Evolutionary conservation across 2,797 vertebrate species (phyloP).

Genomic region (Pyrocephalus nanus): DNA sequence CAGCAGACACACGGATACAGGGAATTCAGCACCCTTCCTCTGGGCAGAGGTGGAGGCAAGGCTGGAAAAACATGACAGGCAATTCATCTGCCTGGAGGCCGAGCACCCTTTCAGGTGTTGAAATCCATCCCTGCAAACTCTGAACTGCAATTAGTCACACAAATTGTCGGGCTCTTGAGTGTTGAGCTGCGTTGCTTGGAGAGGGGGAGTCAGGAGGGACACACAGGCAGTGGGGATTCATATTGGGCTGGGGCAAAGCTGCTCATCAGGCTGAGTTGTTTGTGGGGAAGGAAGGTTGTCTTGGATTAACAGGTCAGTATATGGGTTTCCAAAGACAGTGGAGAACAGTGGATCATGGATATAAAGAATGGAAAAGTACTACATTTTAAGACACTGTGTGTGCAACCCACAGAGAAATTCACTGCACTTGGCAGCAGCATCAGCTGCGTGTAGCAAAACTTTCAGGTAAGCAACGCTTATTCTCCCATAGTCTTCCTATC

Average conservation of each 20-base stretch:
- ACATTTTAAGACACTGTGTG: neutral
- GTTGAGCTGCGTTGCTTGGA: neutral
- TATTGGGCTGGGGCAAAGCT: neutral
- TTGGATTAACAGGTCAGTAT: neutral
- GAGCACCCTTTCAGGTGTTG: neutral
- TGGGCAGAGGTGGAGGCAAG: neutral
- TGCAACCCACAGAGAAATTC: neutral
- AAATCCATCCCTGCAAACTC: neutral
- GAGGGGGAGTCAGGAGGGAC: neutral
- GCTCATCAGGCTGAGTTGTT: accelerated
- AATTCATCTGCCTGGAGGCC: neutral
- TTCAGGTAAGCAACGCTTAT: neutral
- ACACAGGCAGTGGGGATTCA: neutral
- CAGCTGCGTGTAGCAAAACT: accelerated
- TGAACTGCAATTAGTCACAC: neutral
- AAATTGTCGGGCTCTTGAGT: neutral
- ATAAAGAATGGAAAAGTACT: neutral
- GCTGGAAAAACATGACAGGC: neutral
- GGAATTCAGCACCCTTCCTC: neutral
- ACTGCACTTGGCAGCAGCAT: neutral
- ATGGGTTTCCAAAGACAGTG: neutral
- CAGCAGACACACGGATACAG: accelerated
- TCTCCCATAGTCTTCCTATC: neutral
- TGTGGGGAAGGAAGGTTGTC: neutral
- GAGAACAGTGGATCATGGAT: neutral